A percentile compares a stretch with the other conserved stretches of the same genome.
Conservation (phyloP, 2,113 vertebrate species). For the Microcebus lehilahytsara region DNA sequence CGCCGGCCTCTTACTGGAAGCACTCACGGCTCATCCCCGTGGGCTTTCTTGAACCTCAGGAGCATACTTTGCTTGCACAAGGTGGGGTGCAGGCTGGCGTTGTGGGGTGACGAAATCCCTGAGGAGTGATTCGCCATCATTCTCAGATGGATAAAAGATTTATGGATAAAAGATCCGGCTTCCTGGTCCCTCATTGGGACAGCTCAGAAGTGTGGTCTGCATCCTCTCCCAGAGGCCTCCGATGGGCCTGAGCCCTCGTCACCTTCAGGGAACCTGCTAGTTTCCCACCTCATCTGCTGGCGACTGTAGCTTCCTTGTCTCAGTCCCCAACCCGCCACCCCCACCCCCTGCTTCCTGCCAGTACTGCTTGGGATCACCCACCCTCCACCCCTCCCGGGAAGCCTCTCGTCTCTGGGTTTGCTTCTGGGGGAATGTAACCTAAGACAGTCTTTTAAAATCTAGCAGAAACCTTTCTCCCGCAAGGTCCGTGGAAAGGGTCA, state of each 20-base stretch:
- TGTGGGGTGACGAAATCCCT: not conserved
- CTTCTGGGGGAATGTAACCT: not conserved
- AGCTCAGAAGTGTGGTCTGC: not conserved
- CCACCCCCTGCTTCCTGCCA: fast-evolving
- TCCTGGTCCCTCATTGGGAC: not conserved
- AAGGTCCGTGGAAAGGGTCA: not conserved
- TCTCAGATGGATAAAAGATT: not conserved
- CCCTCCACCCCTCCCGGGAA: not conserved
- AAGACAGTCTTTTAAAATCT: not conserved
- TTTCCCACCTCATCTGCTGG: not conserved
- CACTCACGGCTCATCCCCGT: not conserved
- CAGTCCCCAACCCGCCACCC: too few species aligned
- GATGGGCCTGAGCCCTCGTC: not conserved
- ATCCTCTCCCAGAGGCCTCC: not conserved
- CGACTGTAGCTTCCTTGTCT: not conserved
- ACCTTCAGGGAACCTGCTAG: not conserved
- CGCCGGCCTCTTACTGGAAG: not conserved
- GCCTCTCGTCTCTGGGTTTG: not conserved
- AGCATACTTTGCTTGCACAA: not conserved
- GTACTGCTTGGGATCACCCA: not conserved
- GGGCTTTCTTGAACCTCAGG: not conserved
- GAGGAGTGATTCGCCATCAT: not conserved
- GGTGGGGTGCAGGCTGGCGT: not conserved
- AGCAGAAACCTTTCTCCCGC: not conserved
- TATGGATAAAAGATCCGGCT: not conserved